Conservation (phyloP, 2,113 vertebrate genomes). For the Salvelinus namaycush region DNA sequence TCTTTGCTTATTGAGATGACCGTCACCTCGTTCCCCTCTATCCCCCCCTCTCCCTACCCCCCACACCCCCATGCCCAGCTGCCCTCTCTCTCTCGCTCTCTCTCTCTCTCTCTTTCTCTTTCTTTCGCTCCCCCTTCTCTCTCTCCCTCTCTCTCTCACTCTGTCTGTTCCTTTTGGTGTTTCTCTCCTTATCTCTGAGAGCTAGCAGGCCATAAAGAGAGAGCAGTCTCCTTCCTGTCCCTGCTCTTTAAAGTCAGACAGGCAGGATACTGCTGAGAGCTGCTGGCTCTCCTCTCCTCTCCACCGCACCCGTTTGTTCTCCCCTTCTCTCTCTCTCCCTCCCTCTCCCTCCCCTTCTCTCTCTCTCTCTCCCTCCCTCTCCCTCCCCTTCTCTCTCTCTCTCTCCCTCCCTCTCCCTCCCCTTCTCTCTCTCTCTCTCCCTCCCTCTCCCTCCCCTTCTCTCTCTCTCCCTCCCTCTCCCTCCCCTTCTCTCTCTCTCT, state of each 20-base stretch:
- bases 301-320: background rate
- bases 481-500: too few species aligned
- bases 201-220: constrained; percentile 46
- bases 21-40: too few species aligned
- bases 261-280: constrained; percentile 63
- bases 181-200: constrained; percentile 54
- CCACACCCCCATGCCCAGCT: too few species aligned
- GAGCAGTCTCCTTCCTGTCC: constrained; percentile 49
- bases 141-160: constrained; percentile 11
- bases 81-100: too few species aligned
- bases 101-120: background rate
- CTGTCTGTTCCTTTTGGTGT: constrained; percentile 43
- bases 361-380: too few species aligned
- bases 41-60: too few species aligned
- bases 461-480: background rate
- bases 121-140: background rate
- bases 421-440: too few species aligned
- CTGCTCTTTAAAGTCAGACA: constrained; percentile 68
- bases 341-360: accelerated
- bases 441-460: constrained; percentile 18
- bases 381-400: background rate
- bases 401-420: too few species aligned
- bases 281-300: constrained; percentile 38
- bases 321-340: background rate
- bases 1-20: too few species aligned